phyloP scores from a whole-genome alignment of 1,140 invertebrate species.

The Reticulitermes speratus region DNA sequence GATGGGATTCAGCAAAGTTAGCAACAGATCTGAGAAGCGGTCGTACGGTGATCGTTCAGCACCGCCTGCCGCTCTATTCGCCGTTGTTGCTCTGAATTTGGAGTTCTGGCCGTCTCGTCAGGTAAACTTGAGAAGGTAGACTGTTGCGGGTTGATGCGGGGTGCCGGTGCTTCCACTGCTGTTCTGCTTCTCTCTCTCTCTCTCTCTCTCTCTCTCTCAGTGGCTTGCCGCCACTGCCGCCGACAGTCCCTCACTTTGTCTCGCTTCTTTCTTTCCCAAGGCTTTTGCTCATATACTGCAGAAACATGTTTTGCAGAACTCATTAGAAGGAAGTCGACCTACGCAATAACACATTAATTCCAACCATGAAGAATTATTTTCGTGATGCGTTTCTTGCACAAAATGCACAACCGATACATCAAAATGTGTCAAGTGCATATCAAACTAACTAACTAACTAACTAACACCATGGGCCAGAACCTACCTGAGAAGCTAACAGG shows the following conservation, averaged over 20 bases:
- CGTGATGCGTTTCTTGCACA: too few relatives aligned
- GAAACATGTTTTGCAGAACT: background rate
- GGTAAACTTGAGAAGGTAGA: background rate
- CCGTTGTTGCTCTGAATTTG: constrained; percentile 5
- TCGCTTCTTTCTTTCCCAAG: background rate
- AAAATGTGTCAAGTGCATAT: too few relatives aligned
- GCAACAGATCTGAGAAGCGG: too few relatives aligned
- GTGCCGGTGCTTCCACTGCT: background rate
- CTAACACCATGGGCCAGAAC: too few relatives aligned
- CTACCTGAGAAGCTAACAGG: too few relatives aligned
- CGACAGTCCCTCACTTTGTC: background rate
- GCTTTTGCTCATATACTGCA: background rate
- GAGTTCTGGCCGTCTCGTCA: background rate
- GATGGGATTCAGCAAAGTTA: too few relatives aligned
- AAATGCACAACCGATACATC: too few relatives aligned
- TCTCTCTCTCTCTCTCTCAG: background rate
- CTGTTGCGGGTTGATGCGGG: background rate
- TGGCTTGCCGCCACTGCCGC: background rate
- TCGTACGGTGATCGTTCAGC: too few relatives aligned
- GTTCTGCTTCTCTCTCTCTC: background rate
- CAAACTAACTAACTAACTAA: too few relatives aligned
- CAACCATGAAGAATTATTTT: too few relatives aligned
- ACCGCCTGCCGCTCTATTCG: background rate
- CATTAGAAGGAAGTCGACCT: too few relatives aligned
- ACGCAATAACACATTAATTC: too few relatives aligned